A percentile compares a stretch with the other conserved stretches of the same genome.
These are phyloP conservation scores for Mellilla xanthometata DNA, from an alignment of 2,888 invertebrate species.

Conservation along the genomic window DNA sequence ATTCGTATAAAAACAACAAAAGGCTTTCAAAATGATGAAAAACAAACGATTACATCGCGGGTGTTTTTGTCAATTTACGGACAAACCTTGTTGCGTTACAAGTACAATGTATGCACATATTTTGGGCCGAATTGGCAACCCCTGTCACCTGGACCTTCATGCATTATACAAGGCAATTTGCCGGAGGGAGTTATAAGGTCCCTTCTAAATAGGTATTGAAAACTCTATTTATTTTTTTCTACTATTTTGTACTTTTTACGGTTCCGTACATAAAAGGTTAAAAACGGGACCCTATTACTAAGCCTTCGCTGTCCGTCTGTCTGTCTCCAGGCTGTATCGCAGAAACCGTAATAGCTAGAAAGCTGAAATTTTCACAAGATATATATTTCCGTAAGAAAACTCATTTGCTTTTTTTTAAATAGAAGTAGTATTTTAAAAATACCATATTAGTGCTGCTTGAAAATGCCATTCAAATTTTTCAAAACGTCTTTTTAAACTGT, in stretches of 20 bases:
- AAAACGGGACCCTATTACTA: too few relatives aligned
- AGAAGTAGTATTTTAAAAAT: too few relatives aligned
- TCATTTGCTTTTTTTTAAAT: too few relatives aligned
- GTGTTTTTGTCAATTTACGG: slow-evolving; percentile 40
- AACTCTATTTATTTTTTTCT: slow-evolving; percentile 21
- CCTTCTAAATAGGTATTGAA: slow-evolving; percentile 36
- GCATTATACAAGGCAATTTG: slow-evolving; percentile 70
- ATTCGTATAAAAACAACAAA: slow-evolving; percentile 38
- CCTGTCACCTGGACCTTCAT: slow-evolving; percentile 65
- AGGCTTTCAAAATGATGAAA: slow-evolving; percentile 61
- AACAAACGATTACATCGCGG: slow-evolving; percentile 26
- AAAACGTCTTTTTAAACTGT: too few relatives aligned
- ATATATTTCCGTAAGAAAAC: too few relatives aligned
- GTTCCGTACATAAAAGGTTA: too few relatives aligned
- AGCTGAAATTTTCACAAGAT: too few relatives aligned
- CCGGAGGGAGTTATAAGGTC: slow-evolving; percentile 59
- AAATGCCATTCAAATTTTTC: too few relatives aligned
- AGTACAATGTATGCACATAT: slow-evolving; percentile 57
- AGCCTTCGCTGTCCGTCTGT: too few relatives aligned
- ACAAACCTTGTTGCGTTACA: slow-evolving; percentile 17
- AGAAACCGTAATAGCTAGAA: too few relatives aligned
- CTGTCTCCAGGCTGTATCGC: too few relatives aligned
- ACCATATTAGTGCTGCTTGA: too few relatives aligned
- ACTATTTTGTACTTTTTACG: slow-evolving; percentile 1
- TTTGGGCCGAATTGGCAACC: slow-evolving; percentile 53